Percentiles rank a stretch among this genome's conserved stretches.
Evolutionary conservation across 64 coral and sea anemone species (phyloP).

Genomic region (Montipora sp.): DNA sequence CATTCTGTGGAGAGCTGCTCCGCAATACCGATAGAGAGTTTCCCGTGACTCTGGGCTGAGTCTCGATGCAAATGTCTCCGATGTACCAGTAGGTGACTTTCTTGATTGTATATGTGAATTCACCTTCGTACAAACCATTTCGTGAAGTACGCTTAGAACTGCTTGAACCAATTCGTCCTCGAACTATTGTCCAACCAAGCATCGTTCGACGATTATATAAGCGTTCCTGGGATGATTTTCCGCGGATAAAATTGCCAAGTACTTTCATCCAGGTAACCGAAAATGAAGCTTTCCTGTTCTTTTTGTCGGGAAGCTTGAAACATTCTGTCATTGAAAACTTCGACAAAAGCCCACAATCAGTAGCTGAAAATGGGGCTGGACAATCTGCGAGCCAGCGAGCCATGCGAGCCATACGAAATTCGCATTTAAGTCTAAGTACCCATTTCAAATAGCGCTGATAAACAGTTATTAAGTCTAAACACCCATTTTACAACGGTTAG

Average conservation of each 20-base stretch:
- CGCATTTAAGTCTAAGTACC: no score
- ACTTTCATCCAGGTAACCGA: slow-evolving; percentile 51
- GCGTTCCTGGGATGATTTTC: slow-evolving; percentile 28
- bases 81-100: neutral
- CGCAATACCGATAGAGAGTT: slow-evolving; percentile 31
- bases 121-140: slow-evolving; percentile 15
- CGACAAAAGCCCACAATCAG: slow-evolving; percentile 35
- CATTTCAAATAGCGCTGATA: no score
- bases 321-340: slow-evolving; percentile 44
- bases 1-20: slow-evolving; percentile 5
- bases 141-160: slow-evolving; percentile 8
- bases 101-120: neutral
- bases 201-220: slow-evolving; percentile 22
- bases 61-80: neutral
- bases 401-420: no score
- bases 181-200: slow-evolving; percentile 7
- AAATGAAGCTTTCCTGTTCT: slow-evolving; percentile 29
- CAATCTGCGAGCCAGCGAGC: no score
- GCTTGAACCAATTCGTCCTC: neutral
- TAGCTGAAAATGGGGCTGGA: neutral
- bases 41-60: neutral
- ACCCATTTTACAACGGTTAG: no score
- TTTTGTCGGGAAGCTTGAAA: neutral
- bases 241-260: slow-evolving; percentile 11
- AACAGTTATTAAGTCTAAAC: no score